phyloP scores from a whole-genome alignment of 2,888 invertebrate species.

The Drosophila paracracens region DNA sequence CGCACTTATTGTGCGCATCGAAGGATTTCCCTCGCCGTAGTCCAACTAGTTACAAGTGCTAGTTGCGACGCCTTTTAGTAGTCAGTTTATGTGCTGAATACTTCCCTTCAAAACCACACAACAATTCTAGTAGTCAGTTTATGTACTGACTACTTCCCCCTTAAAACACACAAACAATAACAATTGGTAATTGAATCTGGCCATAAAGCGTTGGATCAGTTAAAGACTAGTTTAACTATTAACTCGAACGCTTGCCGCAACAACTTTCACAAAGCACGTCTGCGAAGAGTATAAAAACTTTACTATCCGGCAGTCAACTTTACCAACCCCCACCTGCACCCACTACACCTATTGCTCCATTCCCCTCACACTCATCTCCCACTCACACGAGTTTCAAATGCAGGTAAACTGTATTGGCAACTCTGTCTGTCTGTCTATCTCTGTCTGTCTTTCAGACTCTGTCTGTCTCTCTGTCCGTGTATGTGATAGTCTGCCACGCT shows the following conservation, averaged over 20 bases:
- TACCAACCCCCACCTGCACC: constrained; percentile 1
- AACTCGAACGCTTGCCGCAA: constrained; percentile 8
- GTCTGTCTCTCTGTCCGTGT: constrained; percentile 2
- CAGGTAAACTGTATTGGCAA: constrained; percentile 42
- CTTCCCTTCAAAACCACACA: too few relatives aligned
- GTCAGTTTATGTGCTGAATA: too few relatives aligned
- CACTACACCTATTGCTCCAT: neutral
- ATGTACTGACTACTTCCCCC: too few relatives aligned
- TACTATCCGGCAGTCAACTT: constrained; percentile 35
- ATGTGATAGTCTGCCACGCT: constrained; percentile 28
- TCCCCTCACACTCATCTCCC: neutral
- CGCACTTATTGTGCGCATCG: too few relatives aligned
- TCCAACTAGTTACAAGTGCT: too few relatives aligned
- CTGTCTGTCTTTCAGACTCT: constrained; percentile 2
- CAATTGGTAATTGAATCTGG: constrained; percentile 16
- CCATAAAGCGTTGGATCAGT: constrained; percentile 1
- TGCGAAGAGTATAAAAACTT: constrained; percentile 41
- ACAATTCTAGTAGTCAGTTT: too few relatives aligned
- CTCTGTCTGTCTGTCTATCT: constrained; percentile 16
- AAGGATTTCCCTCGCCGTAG: too few relatives aligned
- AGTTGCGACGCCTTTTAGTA: too few relatives aligned
- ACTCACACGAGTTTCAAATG: constrained; percentile 24
- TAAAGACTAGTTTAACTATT: constrained; percentile 3
- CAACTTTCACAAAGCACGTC: constrained; percentile 16
- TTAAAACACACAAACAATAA: neutral